Evolutionary conservation across 2,888 invertebrate genomes (phyloP).

Genomic region (Psococerastis gibbosa): DNA sequence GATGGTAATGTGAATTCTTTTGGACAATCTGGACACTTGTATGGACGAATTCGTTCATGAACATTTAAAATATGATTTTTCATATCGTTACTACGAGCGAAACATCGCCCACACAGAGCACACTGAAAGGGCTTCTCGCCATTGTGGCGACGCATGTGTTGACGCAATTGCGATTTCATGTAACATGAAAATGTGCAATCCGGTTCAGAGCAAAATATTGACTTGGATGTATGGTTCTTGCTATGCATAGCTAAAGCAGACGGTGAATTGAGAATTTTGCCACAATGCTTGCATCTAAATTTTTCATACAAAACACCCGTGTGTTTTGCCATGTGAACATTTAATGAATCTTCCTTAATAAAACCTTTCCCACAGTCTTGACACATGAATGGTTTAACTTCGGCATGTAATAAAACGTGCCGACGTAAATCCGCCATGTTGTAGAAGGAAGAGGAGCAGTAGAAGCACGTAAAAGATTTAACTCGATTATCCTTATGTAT

Average conservation of each 20-base stretch:
- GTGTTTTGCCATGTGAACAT: background rate
- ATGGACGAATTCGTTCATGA: background rate
- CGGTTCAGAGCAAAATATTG: conserved; percentile 1
- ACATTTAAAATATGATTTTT: conserved; percentile 2
- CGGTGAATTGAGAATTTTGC: background rate
- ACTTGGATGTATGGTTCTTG: background rate
- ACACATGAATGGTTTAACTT: background rate
- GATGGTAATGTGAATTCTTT: background rate
- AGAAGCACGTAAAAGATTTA: background rate
- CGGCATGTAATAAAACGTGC: background rate
- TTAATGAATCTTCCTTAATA: background rate
- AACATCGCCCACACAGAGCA: background rate
- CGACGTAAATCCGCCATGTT: background rate
- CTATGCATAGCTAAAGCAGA: background rate
- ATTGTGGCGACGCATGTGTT: background rate
- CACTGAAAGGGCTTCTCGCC: conserved; percentile 2
- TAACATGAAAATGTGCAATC: conserved; percentile 3
- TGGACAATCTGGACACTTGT: background rate
- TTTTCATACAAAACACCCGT: background rate
- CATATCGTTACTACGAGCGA: conserved; percentile 2
- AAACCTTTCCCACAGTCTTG: conserved; percentile 1
- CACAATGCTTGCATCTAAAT: conserved; percentile 1
- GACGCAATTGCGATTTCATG: background rate
- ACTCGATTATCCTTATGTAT: background rate
- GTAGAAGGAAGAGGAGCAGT: background rate